Evolutionary conservation across 2,113 vertebrate genomes (phyloP), one percentile per base, ranked within the genome.

Genomic region (Grantiella picta): DNA sequence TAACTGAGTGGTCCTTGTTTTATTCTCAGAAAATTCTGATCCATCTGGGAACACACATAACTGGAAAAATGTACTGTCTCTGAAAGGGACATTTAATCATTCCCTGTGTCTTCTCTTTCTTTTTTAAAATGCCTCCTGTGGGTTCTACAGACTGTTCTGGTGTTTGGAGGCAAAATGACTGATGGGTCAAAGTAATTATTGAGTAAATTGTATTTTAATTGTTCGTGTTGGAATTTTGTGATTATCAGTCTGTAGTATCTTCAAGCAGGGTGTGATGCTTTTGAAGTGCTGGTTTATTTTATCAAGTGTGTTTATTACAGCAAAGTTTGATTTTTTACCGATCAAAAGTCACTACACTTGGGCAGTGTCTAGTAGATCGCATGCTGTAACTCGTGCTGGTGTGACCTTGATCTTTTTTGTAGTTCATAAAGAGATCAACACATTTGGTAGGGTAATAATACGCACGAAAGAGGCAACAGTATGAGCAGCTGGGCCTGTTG

Each of bases 131-230:
- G 63, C 5, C 7, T 82, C 22, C 54, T 87, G 33, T 70, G 59
- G 54, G 8, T 54, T 35, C 65, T 87, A 15, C 36, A 72, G 50
- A 12, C 16, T 65, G 0, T 65, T 85, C 16, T 69, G 36, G 7
- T 82, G 9, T 64, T 91, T 76, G n/a, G 49, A 95, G 29, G 40
- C 49, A 92, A 78, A 76, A 49, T 35, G 36, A 40, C 49, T 45
- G 19, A 82, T 82, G 24, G 9, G 25, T 92, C 20, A n/a, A 85
- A 77, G 36, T 65, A 82, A 54, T 91, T 82, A 65, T 27, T 78
- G 28, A 92, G 28, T 69, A 72, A 82, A 60, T 85, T 66, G 31
- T 87, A 6, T 36, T 94, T 92, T 82, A 75, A 76, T 89, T 94
- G 42, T 78, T 92, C 25, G 12, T 84, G 42, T 40, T 95, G 54